A percentile compares a stretch with the other conserved stretches of the same genome.
Conservation (phyloP, 1,140 invertebrate genomes). For the Pseudomyrmex concolor region DNA sequence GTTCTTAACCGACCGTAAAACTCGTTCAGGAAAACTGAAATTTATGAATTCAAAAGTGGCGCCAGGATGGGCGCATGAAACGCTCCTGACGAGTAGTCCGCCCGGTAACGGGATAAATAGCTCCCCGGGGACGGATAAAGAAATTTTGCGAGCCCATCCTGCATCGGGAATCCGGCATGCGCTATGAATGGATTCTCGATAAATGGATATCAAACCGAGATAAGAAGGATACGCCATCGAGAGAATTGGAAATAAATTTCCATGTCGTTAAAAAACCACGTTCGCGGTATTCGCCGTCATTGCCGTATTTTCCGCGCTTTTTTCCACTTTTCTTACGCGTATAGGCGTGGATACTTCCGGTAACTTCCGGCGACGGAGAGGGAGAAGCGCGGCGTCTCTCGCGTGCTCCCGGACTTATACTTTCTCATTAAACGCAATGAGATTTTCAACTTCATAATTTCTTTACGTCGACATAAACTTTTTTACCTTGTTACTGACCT, state of each 20-base stretch:
- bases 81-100: constrained; percentile 54
- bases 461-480: constrained; percentile 68
- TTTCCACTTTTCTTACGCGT: constrained; percentile 1
- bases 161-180: constrained; percentile 52
- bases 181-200: constrained; percentile 63
- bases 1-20: constrained; percentile 43
- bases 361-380: constrained; percentile 25
- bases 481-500: constrained; percentile 69
- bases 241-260: constrained; percentile 69
- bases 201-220: constrained; percentile 65
- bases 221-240: constrained; percentile 65
- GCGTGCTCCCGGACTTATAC: constrained; percentile 36
- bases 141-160: constrained; percentile 62
- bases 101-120: constrained; percentile 52
- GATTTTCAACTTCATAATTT: constrained; percentile 74
- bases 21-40: constrained; percentile 48
- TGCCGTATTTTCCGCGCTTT: not conserved
- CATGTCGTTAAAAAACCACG: constrained; percentile 11
- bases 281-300: constrained; percentile 39
- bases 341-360: not conserved
- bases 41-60: constrained; percentile 31
- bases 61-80: constrained; percentile 33
- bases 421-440: constrained; percentile 74
- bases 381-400: not conserved
- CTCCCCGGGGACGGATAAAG: constrained; percentile 65